Percentiles rank a stretch among this genome's conserved stretches.
phyloP scores from a whole-genome alignment of 1,140 invertebrate species.

The Drosophila parabipectinata region DNA sequence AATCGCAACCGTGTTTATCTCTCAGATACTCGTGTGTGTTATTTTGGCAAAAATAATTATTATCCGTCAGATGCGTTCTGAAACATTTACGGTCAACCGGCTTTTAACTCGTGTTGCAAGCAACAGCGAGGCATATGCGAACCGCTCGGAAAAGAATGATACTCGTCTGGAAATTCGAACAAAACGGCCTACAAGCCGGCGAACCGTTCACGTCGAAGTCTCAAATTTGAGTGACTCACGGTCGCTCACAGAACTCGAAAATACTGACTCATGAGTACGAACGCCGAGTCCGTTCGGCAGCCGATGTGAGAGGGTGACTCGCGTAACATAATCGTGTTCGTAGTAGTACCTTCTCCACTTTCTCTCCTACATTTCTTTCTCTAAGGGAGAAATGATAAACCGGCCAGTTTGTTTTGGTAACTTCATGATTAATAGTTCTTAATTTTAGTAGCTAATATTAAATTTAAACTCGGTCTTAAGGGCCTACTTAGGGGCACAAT shows the following conservation, averaged over 20 bases:
- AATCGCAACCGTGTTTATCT: slow-evolving; percentile 22
- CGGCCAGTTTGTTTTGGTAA: neutral
- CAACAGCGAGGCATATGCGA: slow-evolving; percentile 2
- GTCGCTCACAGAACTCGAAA: no score
- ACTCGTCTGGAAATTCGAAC: neutral
- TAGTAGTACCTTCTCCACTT: no score
- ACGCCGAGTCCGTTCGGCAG: neutral
- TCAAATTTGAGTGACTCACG: neutral
- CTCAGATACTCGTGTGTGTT: slow-evolving; percentile 1
- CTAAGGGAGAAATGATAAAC: no score
- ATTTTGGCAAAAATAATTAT: slow-evolving; percentile 30
- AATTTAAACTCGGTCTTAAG: no score
- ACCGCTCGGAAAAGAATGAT: neutral
- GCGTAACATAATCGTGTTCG: no score
- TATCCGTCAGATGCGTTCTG: slow-evolving; percentile 20
- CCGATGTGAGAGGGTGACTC: no score
- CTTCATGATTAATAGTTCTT: neutral
- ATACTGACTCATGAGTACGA: neutral
- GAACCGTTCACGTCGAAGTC: slow-evolving; percentile 11
- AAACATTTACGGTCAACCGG: slow-evolving; percentile 7
- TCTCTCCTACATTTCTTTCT: no score
- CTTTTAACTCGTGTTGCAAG: slow-evolving; percentile 16
- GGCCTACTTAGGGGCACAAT: no score
- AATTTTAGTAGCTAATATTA: neutral
- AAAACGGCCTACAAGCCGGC: neutral